Evolutionary conservation across 1,140 invertebrate genomes (phyloP), one percentile per base, ranked within the genome.

Genomic region (Hyposmocoma kahamanoa): DNA sequence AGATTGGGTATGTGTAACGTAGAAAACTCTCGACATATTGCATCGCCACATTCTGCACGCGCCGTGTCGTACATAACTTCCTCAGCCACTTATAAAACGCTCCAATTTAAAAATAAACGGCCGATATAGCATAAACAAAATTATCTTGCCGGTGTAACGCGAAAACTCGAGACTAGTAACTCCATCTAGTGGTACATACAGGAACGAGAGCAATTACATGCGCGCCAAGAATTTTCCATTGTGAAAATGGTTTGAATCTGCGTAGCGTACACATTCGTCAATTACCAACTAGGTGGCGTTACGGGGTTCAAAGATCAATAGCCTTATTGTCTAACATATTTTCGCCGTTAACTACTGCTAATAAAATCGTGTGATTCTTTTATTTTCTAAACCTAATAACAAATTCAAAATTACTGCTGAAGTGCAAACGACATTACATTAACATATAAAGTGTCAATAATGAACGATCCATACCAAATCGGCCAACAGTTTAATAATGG

Each of bases 21-120:
- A 51, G 60, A 72, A 71, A 65, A 57, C 47, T 67, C 54, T 67
- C 38, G 44, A 65, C 41, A 59, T n/a, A n/a, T 53, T 66, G 65
- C 60, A 73, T 49, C 50, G 48, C 28, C 21, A 68, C 59, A 59
- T 65, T 70, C 59, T 66, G 56, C 54, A 59, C 59, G 36, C 47
- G 50, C 49, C 47, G 58, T 62, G 62, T 62, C 60, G 56, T 69
- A 62, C 65, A 69, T 68, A 58, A 72, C 71, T 75, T 71, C 72
- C 72, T 77, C 67, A 68, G 62, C 72, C 71, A 81, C 74, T 78
- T 81, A 73, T 74, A 73, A 75, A 71, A 66, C 57, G 72, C 69
- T 75, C 62, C 32, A 59, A 42, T 72, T 67, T 68, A 80, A 80
- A 82, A 82, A 82, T 80, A 82, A 76, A 78, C 69, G 55, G 42